Evolutionary conservation across 2,113 vertebrate species (phyloP).

Genomic region (Cephalopterus ornatus): DNA sequence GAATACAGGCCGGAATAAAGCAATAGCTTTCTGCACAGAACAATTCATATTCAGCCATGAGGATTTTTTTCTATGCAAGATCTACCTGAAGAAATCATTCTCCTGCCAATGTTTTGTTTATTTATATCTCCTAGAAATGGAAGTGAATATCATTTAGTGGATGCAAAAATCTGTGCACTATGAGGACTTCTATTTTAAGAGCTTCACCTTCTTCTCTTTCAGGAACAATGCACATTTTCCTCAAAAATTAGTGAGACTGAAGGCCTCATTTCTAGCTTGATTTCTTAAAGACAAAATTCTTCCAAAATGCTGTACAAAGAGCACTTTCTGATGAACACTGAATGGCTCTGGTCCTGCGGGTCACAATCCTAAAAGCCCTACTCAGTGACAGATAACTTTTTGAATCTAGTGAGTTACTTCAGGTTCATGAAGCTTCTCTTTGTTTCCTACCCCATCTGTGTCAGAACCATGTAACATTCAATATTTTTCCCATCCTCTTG

Average conservation of each 20-base stretch:
- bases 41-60: neutral
- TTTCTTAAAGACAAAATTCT: neutral
- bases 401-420: neutral
- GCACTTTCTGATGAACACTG: neutral
- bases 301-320: neutral
- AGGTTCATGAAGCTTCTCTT: neutral
- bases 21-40: neutral
- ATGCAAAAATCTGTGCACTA: neutral
- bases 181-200: neutral
- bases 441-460: neutral
- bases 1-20: neutral
- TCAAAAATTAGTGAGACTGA: neutral
- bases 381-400: neutral
- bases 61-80: neutral
- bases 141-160: neutral
- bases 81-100: neutral
- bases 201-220: neutral
- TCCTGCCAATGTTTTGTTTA: neutral
- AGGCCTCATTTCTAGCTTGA: neutral
- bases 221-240: neutral
- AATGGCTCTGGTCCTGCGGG: neutral
- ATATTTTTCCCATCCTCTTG: neutral
- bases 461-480: neutral
- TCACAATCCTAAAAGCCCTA: neutral
- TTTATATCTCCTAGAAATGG: neutral